These are phyloP conservation scores for Polypterus bichir DNA, from an alignment of 2,113 vertebrate species.

Conservation along the genomic window DNA sequence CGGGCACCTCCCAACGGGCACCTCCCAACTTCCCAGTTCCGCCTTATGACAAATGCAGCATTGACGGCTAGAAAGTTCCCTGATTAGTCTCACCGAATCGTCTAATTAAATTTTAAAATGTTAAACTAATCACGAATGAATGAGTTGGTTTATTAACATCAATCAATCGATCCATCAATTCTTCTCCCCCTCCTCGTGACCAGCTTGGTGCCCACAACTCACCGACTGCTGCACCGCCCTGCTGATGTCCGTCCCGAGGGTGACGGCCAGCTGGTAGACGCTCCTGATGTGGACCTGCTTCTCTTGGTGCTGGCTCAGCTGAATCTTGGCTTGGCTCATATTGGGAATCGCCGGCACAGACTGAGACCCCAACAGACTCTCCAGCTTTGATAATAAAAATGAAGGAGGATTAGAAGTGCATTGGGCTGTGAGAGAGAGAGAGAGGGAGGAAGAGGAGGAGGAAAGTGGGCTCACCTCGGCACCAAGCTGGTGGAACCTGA, in stretches of 20 bases:
- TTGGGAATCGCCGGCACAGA: conserved; percentile 24
- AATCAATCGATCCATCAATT: too few relatives aligned
- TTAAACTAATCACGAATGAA: too few relatives aligned
- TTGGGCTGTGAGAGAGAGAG: not conserved
- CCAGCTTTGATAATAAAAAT: conserved; percentile 37
- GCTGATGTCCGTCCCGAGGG: conserved; percentile 56
- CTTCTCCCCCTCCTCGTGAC: too few relatives aligned
- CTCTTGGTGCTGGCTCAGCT: conserved; percentile 41
- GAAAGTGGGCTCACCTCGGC: conserved; percentile 46
- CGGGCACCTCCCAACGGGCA: too few relatives aligned
- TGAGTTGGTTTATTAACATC: too few relatives aligned
- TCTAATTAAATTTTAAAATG: too few relatives aligned
- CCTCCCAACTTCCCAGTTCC: too few relatives aligned
- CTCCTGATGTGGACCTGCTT: conserved; percentile 43
- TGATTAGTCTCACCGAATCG: too few relatives aligned
- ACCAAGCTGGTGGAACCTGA: conserved; percentile 61
- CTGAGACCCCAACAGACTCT: conserved; percentile 39
- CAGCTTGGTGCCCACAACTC: conserved; percentile 25
- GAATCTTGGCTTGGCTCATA: conserved; percentile 25
- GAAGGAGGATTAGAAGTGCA: not conserved
- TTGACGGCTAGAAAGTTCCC: too few relatives aligned
- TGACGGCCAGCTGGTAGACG: conserved; percentile 47
- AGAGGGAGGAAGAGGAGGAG: too few relatives aligned
- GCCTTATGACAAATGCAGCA: too few relatives aligned
- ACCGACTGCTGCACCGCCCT: conserved; percentile 57